A percentile compares a stretch with the other conserved stretches of the same genome.
Evolutionary conservation across 2,113 vertebrate species (phyloP).

Genomic region (Mus spicilegus): DNA sequence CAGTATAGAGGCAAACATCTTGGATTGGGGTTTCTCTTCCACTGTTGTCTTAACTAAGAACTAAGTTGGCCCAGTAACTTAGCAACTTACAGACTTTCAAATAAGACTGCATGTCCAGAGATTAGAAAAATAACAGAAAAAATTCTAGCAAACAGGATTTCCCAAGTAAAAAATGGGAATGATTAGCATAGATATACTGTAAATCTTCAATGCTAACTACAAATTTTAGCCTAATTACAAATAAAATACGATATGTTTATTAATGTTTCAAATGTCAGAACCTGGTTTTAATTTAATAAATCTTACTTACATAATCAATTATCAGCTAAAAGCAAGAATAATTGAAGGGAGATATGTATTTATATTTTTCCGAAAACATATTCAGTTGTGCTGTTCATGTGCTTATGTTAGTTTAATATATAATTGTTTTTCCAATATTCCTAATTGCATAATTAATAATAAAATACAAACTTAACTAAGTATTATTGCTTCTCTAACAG

Average conservation of each 20-base stretch:
- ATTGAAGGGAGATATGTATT: not conserved
- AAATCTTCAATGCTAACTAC: not conserved
- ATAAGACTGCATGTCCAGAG: not conserved
- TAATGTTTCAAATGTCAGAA: not conserved
- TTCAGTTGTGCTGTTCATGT: not conserved
- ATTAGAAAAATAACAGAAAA: not conserved
- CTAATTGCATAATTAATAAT: constrained; percentile 44
- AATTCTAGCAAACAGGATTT: not conserved
- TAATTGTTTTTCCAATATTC: constrained; percentile 53
- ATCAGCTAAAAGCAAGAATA: not conserved
- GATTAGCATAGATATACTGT: not conserved
- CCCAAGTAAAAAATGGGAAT: constrained; percentile 46
- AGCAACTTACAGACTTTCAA: not conserved
- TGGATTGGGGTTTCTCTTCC: not conserved
- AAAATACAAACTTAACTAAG: not conserved
- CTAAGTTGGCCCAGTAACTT: not conserved
- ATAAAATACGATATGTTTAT: not conserved
- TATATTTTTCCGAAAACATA: constrained; percentile 24
- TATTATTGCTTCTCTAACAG: constrained; percentile 20
- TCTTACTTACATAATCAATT: not conserved
- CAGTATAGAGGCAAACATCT: not conserved
- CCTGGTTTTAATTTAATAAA: constrained; percentile 1
- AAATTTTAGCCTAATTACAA: constrained; percentile 44
- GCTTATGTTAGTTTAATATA: not conserved
- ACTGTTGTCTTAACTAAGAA: constrained; percentile 5